phyloP scores from a whole-genome alignment of 2,113 vertebrate genomes.

The Cryptotis parvus region DNA sequence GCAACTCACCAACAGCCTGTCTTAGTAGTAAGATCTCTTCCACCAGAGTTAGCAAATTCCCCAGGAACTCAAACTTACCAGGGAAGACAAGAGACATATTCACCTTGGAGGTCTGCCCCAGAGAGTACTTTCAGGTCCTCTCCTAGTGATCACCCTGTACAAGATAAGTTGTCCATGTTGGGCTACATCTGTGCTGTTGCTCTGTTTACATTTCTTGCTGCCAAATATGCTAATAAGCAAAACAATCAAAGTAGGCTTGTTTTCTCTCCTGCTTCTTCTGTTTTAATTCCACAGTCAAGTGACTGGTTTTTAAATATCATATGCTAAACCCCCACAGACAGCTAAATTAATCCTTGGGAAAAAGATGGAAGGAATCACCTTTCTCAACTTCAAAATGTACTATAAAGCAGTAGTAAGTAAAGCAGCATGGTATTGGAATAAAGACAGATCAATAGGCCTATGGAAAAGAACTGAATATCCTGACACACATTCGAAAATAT shows the following conservation, averaged over 20 bases:
- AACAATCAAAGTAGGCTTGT: background rate
- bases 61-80: background rate
- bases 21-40: background rate
- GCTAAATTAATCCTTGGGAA: no score
- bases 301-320: no score
- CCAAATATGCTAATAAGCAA: background rate
- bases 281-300: background rate
- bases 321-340: no score
- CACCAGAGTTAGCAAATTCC: background rate
- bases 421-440: no score
- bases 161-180: rapidly evolving
- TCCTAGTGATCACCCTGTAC: rapidly evolving
- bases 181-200: background rate
- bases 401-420: no score
- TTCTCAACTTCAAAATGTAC: no score
- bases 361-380: no score
- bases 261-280: background rate
- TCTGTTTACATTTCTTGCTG: background rate
- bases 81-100: background rate
- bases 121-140: background rate
- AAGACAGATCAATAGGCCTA: no score
- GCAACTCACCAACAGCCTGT: background rate
- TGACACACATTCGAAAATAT: no score
- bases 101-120: background rate
- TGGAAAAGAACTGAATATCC: no score